Evolutionary conservation across 2,888 invertebrate genomes (phyloP), one percentile per base, ranked within the genome.

Genomic region (Lampropteryx suffumata): DNA sequence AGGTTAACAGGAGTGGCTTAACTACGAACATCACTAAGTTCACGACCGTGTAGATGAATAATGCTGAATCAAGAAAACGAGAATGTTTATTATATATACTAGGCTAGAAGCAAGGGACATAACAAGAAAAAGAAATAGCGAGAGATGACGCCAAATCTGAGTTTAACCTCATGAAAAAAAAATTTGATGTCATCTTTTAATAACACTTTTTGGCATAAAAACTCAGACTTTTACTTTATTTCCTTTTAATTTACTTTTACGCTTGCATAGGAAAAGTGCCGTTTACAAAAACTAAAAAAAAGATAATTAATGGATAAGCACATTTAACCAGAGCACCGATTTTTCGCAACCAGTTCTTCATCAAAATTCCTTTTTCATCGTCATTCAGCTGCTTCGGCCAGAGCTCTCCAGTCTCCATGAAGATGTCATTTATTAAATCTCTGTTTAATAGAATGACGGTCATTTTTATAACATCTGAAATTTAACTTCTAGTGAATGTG

Each of bases 351-450:
- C 59, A 62, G 6, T 24, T 44, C 24, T 47, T 55, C 40, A 59
- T 36, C 10, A 61, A 49, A 0, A 14, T 7, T 3, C 29, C 32
- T 42, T 62, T 64, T 4, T 57, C 43, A 8, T 54, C 6, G 1
- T 24, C 6, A 1, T 24, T 4, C 0, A 52, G 8, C 5, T 49
- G 42, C 4, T 28, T 56, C 6, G 69, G 69, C 69, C 69, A 69
- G 17, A 69, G 47, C 8, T 67, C 60, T 3, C 63, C 68, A 3
- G 67, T 56, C 29, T 65, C 65, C 12, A 59, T 0, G 6, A 69
- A 39, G 17, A 68, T 40, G 1, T 50, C 42, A 10, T 45, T 55
- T 41, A 69, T 59, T 24, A 63, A 44, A 5, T 49, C 24, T 10
- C 34, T 60, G 40, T 47, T 63, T 1, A 27, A 3, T 0, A 66